phyloP scores from a whole-genome alignment of 2,113 vertebrate species.

The Fulmarus glacialis region DNA sequence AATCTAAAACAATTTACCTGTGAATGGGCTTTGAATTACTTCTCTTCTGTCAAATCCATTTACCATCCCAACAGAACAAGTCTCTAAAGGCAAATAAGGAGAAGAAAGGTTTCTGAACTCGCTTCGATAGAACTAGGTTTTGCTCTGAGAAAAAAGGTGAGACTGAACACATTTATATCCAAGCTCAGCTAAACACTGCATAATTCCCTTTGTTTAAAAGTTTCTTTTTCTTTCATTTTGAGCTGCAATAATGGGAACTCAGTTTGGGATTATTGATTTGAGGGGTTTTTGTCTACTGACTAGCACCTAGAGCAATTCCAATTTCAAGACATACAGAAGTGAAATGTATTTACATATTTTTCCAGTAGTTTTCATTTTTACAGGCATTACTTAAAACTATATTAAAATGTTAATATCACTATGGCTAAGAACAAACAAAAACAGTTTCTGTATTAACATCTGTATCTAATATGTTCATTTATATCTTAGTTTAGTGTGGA shows the following conservation, averaged over 20 bases:
- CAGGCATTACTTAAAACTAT: not conserved
- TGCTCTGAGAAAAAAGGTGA: constrained; percentile 19
- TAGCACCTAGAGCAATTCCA: not conserved
- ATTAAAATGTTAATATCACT: not conserved
- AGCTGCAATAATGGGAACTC: not conserved
- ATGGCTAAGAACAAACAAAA: not conserved
- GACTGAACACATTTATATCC: not conserved
- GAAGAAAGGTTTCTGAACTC: constrained; percentile 36
- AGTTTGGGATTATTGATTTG: not conserved
- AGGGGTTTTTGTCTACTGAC: not conserved
- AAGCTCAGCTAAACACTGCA: constrained; percentile 3
- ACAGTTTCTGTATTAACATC: not conserved
- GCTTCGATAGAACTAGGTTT: constrained; percentile 14
- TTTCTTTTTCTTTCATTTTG: not conserved
- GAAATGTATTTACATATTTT: not conserved
- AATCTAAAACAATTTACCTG: constrained; percentile 42
- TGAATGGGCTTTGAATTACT: constrained; percentile 65
- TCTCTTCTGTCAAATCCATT: constrained; percentile 69
- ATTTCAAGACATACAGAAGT: not conserved
- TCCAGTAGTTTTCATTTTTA: not conserved
- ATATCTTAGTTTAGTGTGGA: not conserved
- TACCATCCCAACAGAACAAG: constrained; percentile 57
- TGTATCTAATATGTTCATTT: not conserved
- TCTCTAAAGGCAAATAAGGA: constrained; percentile 65
- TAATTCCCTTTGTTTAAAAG: not conserved